Conservation (phyloP, 2,797 vertebrate genomes). For the Enteromius paludinosus region DNA sequence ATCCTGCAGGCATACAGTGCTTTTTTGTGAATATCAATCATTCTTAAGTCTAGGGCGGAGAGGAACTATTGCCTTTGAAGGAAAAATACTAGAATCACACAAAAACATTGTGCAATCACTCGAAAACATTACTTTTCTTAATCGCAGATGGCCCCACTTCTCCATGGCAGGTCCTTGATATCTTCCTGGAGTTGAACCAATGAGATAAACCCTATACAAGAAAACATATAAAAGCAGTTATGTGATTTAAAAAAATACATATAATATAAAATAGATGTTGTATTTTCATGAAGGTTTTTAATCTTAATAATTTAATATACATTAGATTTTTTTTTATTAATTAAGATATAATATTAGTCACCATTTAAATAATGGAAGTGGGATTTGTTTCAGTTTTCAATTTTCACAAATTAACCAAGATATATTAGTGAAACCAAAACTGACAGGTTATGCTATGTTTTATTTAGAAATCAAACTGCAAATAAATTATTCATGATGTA, state of each 20-base stretch:
- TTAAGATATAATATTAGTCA: not conserved
- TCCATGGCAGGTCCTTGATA: slow-evolving; percentile 89
- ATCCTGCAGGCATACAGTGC: not conserved
- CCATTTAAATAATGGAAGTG: not conserved
- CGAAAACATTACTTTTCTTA: slow-evolving; percentile 88
- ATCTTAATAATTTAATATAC: not conserved
- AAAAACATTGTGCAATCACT: not conserved
- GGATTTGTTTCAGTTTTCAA: not conserved
- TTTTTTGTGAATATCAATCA: slow-evolving; percentile 11
- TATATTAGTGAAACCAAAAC: not conserved
- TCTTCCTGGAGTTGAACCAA: slow-evolving; percentile 94
- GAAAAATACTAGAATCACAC: not conserved
- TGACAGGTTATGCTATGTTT: not conserved
- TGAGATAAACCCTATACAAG: slow-evolving; percentile 84
- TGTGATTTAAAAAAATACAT: not conserved
- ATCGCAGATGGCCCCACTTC: slow-evolving; percentile 94
- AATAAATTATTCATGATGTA: not conserved
- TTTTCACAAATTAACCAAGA: not conserved
- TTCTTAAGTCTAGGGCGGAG: not conserved
- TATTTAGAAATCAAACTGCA: not conserved
- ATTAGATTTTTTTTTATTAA: not conserved
- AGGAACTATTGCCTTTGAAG: not conserved
- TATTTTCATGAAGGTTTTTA: no score
- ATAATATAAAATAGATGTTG: no score
- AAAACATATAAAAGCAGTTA: not conserved